Evolutionary conservation across 2,113 vertebrate genomes (phyloP).

Genomic region (Syrrhaptes paradoxus): DNA sequence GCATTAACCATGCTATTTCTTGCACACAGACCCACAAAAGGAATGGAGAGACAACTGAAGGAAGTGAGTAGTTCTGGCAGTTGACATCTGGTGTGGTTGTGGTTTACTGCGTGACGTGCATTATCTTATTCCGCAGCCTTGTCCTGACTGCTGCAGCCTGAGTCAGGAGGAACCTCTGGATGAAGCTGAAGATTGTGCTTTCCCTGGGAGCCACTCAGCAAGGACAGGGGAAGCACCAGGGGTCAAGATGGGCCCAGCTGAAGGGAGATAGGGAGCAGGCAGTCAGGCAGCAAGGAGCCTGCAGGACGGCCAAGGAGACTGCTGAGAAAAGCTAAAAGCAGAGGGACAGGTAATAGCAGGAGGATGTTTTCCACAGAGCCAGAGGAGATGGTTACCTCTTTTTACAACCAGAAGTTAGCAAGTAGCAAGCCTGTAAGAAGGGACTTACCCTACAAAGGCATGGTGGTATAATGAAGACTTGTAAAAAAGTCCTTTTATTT

Average conservation of each 20-base stretch:
- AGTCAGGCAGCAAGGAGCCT: neutral
- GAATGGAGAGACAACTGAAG: neutral
- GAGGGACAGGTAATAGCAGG: neutral
- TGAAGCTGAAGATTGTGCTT: neutral
- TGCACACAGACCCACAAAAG: neutral
- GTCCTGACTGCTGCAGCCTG: neutral
- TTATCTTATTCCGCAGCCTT: neutral
- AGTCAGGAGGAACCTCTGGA: neutral
- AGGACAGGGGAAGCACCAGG: neutral
- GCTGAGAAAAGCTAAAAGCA: neutral
- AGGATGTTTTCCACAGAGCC: neutral
- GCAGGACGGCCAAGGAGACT: neutral
- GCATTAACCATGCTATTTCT: neutral
- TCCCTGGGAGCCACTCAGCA: neutral
- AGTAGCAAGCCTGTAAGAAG: neutral
- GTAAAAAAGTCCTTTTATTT: neutral
- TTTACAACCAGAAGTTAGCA: neutral
- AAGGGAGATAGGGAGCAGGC: neutral
- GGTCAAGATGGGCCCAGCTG: neutral
- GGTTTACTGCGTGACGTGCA: rapidly evolving
- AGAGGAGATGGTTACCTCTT: neutral
- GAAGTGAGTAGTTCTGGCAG: neutral
- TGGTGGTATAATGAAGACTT: neutral
- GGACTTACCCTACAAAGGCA: neutral
- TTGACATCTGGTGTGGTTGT: neutral